phyloP scores from a whole-genome alignment of 1,140 invertebrate genomes.

The Drosophila mojavensis region DNA sequence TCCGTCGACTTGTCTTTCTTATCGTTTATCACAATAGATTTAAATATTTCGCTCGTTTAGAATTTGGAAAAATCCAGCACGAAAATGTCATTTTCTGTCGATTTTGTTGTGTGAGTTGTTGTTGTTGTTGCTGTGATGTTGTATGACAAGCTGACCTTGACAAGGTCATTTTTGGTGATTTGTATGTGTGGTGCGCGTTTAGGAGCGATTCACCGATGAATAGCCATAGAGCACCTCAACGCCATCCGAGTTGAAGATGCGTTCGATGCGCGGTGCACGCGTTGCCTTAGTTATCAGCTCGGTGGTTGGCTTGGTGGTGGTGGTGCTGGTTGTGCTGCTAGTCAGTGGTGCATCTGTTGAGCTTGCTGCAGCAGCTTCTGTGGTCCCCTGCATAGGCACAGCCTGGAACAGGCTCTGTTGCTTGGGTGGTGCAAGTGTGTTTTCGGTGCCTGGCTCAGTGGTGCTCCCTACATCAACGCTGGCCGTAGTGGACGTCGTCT shows the following conservation, averaged over 20 bases:
- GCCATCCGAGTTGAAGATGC: slow-evolving; percentile 76
- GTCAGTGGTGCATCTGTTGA: slow-evolving; percentile 7
- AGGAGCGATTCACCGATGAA: slow-evolving; percentile 64
- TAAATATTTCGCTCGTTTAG: slow-evolving; percentile 63
- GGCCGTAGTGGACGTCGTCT: neutral
- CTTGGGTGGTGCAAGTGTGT: slow-evolving; percentile 14
- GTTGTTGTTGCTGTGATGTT: neutral
- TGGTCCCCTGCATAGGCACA: too few relatives aligned
- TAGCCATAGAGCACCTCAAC: slow-evolving; percentile 79
- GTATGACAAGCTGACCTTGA: slow-evolving; percentile 74
- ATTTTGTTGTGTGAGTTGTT: neutral
- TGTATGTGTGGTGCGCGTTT: slow-evolving; percentile 7
- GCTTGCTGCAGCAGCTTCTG: neutral
- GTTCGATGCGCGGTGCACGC: slow-evolving; percentile 66
- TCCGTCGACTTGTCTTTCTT: slow-evolving; percentile 6
- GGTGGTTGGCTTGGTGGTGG: slow-evolving; percentile 31
- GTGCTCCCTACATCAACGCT: neutral
- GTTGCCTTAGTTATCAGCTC: slow-evolving; percentile 29
- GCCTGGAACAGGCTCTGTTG: too few relatives aligned
- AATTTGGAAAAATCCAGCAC: slow-evolving; percentile 59
- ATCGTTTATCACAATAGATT: slow-evolving; percentile 71
- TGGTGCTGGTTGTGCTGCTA: slow-evolving; percentile 3
- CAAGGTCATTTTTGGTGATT: slow-evolving; percentile 64
- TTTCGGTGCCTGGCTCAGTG: slow-evolving; percentile 1
- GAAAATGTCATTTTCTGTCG: slow-evolving; percentile 17